Percentiles rank a stretch among this genome's conserved stretches.
phyloP scores from a whole-genome alignment of 1,140 invertebrate genomes.

The Apis laboriosa region DNA sequence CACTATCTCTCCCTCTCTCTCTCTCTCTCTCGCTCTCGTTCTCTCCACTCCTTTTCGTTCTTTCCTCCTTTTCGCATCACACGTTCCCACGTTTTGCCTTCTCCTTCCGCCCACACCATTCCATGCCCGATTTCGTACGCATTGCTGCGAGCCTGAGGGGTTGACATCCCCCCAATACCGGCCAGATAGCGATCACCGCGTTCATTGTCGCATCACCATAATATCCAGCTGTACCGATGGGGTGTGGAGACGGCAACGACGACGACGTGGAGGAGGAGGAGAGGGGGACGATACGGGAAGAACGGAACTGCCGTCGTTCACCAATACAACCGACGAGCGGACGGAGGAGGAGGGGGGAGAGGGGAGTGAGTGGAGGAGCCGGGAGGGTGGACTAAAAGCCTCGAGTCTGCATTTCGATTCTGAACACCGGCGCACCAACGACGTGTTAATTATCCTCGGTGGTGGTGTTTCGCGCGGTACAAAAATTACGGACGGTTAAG shows the following conservation, averaged over 20 bases:
- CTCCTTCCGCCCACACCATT: neutral
- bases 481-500: constrained; percentile 25
- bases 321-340: constrained; percentile 50
- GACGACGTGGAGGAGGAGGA: constrained; percentile 9
- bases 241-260: constrained; percentile 5
- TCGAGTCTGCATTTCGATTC: constrained; percentile 69
- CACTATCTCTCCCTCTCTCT: neutral
- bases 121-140: constrained; percentile 14
- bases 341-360: constrained; percentile 57
- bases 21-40: neutral
- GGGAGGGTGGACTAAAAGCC: constrained; percentile 73
- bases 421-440: constrained; percentile 57
- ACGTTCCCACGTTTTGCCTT: neutral
- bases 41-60: too few species aligned
- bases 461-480: constrained; percentile 7
- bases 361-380: constrained; percentile 56
- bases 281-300: neutral
- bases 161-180: constrained; percentile 46
- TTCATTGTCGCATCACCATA: constrained; percentile 75
- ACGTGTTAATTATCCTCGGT: constrained; percentile 56
- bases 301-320: constrained; percentile 44
- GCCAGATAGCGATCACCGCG: constrained; percentile 74
- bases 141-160: constrained; percentile 18
- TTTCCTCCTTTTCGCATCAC: neutral
- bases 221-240: constrained; percentile 59